Percentiles rank a stretch among this genome's conserved stretches.
Evolutionary conservation across 2,113 vertebrate species (phyloP).

Genomic region (Amblyopsis rosae): DNA sequence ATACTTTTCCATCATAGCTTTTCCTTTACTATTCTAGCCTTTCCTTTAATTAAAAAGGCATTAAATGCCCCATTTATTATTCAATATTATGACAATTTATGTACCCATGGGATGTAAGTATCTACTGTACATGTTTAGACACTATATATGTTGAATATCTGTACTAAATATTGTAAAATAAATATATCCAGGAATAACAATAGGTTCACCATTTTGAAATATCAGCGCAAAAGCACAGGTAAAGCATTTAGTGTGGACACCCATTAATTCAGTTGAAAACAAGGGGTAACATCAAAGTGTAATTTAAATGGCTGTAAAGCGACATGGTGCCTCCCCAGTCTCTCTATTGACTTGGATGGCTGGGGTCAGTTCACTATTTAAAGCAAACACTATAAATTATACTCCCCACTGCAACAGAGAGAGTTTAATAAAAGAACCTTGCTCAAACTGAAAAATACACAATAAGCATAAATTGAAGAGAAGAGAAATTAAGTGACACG

Average conservation of each 20-base stretch:
- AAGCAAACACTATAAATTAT: conserved; percentile 75
- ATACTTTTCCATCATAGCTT: conserved; percentile 21
- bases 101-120: background rate
- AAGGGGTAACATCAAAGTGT: conserved; percentile 76
- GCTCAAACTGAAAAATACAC: conserved; percentile 33
- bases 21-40: conserved; percentile 37
- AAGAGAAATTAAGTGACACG: background rate
- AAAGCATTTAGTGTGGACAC: conserved; percentile 54
- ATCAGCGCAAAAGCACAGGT: conserved; percentile 45
- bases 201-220: conserved; percentile 14
- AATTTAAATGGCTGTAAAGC: conserved; percentile 79
- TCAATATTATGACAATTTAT: background rate
- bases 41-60: conserved; percentile 9
- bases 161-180: background rate
- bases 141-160: background rate
- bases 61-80: background rate
- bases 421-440: conserved; percentile 62
- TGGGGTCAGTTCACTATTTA: conserved; percentile 72
- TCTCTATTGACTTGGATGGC: conserved; percentile 67
- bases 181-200: no score
- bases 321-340: conserved; percentile 65
- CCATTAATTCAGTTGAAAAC: conserved; percentile 66
- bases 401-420: conserved; percentile 42
- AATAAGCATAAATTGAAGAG: conserved; percentile 24
- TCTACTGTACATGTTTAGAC: background rate